phyloP scores from a whole-genome alignment of 2,797 vertebrate genomes.

The Hozukius guyotensis region DNA sequence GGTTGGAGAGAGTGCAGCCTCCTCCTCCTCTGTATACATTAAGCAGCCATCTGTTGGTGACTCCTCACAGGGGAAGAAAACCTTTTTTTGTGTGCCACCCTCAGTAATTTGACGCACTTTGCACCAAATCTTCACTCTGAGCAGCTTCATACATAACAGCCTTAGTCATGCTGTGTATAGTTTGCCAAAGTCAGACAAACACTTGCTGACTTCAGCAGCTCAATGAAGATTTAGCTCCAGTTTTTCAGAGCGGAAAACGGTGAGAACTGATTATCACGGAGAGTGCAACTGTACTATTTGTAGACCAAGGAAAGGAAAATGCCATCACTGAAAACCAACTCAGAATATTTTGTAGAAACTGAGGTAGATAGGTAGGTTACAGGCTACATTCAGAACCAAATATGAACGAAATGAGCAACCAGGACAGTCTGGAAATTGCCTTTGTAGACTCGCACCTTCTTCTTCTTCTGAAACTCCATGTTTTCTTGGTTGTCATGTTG shows the following conservation, averaged over 20 bases:
- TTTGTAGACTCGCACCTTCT: not conserved
- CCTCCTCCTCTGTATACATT: not conserved
- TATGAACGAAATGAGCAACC: not conserved
- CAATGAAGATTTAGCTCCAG: not conserved
- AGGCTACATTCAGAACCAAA: not conserved
- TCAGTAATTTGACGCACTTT: constrained; percentile 18
- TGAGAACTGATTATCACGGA: not conserved
- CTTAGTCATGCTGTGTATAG: constrained; percentile 25
- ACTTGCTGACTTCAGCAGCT: constrained; percentile 3
- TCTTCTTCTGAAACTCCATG: not conserved
- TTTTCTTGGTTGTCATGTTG: not conserved
- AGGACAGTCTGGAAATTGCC: not conserved
- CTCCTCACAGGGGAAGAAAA: not conserved
- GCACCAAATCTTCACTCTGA: not conserved
- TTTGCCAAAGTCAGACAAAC: constrained; percentile 12
- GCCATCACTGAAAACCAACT: not conserved
- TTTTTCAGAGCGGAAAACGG: not conserved
- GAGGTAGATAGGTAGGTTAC: not conserved
- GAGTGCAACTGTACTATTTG: not conserved
- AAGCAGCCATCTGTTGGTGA: constrained; percentile 2
- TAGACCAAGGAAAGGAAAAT: not conserved
- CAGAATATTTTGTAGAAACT: not conserved
- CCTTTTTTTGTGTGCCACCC: not conserved
- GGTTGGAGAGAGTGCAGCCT: not conserved
- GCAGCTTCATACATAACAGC: not conserved